A percentile compares a stretch with the other conserved stretches of the same genome.
phyloP scores from a whole-genome alignment of 2,797 vertebrate species.

The Ptychobarbus kaznakovi region DNA sequence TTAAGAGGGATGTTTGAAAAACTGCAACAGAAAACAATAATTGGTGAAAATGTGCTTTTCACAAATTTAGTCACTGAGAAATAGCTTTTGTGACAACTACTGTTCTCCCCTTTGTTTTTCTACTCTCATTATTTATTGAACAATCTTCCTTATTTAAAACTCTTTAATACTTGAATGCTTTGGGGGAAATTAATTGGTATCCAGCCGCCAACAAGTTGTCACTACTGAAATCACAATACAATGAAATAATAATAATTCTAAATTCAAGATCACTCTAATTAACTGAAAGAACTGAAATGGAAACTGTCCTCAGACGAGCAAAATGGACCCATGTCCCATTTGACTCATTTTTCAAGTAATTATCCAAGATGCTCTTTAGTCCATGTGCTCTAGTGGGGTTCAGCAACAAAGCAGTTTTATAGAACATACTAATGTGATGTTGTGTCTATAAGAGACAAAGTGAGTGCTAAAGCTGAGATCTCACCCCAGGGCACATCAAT shows the following conservation, averaged over 20 bases:
- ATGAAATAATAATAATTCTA: not conserved
- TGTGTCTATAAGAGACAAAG: constrained; percentile 20
- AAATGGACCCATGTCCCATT: constrained; percentile 17
- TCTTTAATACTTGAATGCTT: not conserved
- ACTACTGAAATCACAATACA: not conserved
- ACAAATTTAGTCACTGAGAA: not conserved
- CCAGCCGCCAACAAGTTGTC: not conserved
- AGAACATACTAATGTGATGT: constrained; percentile 27
- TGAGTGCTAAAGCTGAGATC: constrained; percentile 40
- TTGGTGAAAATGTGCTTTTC: not conserved
- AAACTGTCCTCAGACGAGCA: not conserved
- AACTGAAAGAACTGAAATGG: not conserved
- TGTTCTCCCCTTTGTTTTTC: not conserved
- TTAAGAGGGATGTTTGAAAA: not conserved
- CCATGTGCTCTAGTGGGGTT: constrained; percentile 14
- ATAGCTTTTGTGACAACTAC: not conserved
- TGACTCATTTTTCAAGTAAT: constrained; percentile 42
- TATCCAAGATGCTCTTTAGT: constrained; percentile 34
- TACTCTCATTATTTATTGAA: constrained; percentile 15
- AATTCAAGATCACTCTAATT: not conserved
- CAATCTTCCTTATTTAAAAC: not conserved
- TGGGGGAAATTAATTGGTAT: not conserved
- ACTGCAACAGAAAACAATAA: not conserved
- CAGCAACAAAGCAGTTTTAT: constrained; percentile 32
- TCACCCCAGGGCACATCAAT: constrained; percentile 50